phyloP scores from a whole-genome alignment of 2,888 invertebrate species.

The Sericinus montela region DNA sequence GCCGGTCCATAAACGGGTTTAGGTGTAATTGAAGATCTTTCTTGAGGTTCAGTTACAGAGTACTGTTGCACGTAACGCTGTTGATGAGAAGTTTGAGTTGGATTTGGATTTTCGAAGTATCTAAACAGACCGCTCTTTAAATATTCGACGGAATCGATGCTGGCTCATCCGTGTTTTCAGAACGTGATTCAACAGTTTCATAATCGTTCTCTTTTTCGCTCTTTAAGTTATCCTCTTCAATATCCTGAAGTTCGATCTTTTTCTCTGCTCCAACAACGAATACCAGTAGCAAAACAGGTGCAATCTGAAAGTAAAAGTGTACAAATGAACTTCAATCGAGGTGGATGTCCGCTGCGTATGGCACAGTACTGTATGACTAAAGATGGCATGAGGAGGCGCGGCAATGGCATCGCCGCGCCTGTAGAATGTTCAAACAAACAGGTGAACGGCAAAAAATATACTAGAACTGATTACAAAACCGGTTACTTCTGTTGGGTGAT shows the following conservation, averaged over 20 bases:
- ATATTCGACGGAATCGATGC: slow-evolving; percentile 46
- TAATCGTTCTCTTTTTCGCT: slow-evolving; percentile 71
- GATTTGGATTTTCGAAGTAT: slow-evolving; percentile 47
- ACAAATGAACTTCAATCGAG: slow-evolving; percentile 23
- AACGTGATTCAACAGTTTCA: slow-evolving; percentile 35
- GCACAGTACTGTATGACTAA: slow-evolving; percentile 34
- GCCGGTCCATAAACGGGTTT: slow-evolving; percentile 39
- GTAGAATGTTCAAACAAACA: slow-evolving; percentile 45
- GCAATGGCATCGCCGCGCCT: slow-evolving; percentile 28
- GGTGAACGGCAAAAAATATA: slow-evolving; percentile 72
- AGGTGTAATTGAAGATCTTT: slow-evolving; percentile 34
- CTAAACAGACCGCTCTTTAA: slow-evolving; percentile 52
- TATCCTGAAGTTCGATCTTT: slow-evolving; percentile 86
- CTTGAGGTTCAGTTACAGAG: slow-evolving; percentile 62
- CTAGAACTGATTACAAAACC: slow-evolving; percentile 62
- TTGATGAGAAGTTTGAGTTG: slow-evolving; percentile 37
- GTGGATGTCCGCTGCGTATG: slow-evolving; percentile 39
- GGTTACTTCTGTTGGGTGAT: slow-evolving; percentile 46
- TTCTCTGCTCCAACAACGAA: slow-evolving; percentile 70
- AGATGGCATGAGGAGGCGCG: slow-evolving; percentile 46
- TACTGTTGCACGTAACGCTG: slow-evolving; percentile 64
- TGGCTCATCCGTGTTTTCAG: slow-evolving; percentile 29
- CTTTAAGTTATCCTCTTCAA: slow-evolving; percentile 84
- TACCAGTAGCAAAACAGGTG: slow-evolving; percentile 48
- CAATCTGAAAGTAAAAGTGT: slow-evolving; percentile 57